phyloP scores from a whole-genome alignment of 2,113 vertebrate species.

The Leptocoma aspasia region DNA sequence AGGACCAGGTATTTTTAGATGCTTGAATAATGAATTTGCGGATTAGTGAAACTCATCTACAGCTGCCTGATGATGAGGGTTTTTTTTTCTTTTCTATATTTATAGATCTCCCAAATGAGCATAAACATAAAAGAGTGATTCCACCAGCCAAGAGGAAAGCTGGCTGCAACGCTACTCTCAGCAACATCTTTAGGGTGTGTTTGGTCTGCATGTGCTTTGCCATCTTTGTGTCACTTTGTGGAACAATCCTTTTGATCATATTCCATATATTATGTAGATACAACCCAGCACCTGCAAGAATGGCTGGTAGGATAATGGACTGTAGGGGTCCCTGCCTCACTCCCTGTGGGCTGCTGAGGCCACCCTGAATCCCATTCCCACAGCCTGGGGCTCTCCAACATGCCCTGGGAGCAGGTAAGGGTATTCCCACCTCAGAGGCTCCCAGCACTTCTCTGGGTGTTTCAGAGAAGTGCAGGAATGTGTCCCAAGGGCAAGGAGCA shows the following conservation, averaged over 20 bases:
- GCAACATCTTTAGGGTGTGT: not conserved
- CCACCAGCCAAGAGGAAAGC: not conserved
- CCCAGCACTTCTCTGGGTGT: not conserved
- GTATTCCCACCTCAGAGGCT: not conserved
- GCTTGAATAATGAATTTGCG: conserved; percentile 41
- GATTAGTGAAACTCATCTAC: conserved; percentile 37
- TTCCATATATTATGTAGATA: not conserved
- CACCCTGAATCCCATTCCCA: not conserved
- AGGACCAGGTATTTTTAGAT: conserved; percentile 45
- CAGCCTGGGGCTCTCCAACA: not conserved
- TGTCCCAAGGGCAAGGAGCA: not conserved
- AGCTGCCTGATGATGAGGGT: not conserved
- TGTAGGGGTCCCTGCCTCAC: not conserved
- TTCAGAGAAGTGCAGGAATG: not conserved
- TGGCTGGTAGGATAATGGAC: not conserved
- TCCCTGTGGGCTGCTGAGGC: not conserved
- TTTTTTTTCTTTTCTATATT: conserved; percentile 1
- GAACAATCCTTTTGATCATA: not conserved
- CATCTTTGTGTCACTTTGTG: not conserved
- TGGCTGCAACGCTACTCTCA: fast-evolving
- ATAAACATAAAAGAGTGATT: conserved; percentile 34
- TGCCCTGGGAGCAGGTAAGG: not conserved
- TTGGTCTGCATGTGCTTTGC: not conserved
- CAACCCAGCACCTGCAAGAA: not conserved
- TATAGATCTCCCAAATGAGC: conserved; percentile 29